Conservation (phyloP, 1,140 invertebrate species). For the Bicyclus anynana region DNA sequence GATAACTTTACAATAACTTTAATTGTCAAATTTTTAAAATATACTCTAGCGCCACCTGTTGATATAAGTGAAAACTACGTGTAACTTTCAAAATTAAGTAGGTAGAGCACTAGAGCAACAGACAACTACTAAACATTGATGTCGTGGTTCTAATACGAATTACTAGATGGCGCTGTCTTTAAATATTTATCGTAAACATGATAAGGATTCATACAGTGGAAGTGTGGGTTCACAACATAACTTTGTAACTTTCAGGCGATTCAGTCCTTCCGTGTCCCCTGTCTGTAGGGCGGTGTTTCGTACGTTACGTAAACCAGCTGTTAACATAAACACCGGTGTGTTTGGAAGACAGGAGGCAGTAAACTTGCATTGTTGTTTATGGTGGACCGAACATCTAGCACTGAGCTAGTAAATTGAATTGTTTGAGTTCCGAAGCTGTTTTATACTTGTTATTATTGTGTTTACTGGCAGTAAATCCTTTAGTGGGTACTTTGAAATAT, state of each 20-base stretch:
- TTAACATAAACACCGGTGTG: slow-evolving; percentile 54
- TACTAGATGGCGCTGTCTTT: slow-evolving; percentile 5
- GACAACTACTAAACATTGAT: too few relatives aligned
- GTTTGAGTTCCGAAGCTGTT: slow-evolving; percentile 1
- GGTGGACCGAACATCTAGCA: background rate
- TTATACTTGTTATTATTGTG: background rate
- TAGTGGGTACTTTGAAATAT: slow-evolving; percentile 39
- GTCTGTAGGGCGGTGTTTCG: slow-evolving; percentile 62
- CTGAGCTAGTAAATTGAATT: background rate
- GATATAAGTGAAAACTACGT: too few relatives aligned
- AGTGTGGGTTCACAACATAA: slow-evolving; percentile 17
- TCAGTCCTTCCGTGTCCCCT: slow-evolving; percentile 61
- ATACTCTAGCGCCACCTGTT: too few relatives aligned
- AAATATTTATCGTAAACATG: background rate
- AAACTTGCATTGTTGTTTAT: slow-evolving; percentile 1
- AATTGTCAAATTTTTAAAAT: too few relatives aligned
- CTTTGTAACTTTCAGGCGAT: slow-evolving; percentile 27
- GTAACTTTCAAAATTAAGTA: too few relatives aligned
- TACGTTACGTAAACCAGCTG: slow-evolving; percentile 62
- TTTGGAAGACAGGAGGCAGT: slow-evolving; percentile 9
- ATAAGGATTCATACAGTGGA: background rate
- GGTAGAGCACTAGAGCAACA: too few relatives aligned
- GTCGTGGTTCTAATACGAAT: background rate
- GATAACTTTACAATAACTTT: too few relatives aligned
- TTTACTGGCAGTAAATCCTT: background rate